phyloP scores from a whole-genome alignment of 2,797 vertebrate genomes.

The Eleutherodactylus coqui region DNA sequence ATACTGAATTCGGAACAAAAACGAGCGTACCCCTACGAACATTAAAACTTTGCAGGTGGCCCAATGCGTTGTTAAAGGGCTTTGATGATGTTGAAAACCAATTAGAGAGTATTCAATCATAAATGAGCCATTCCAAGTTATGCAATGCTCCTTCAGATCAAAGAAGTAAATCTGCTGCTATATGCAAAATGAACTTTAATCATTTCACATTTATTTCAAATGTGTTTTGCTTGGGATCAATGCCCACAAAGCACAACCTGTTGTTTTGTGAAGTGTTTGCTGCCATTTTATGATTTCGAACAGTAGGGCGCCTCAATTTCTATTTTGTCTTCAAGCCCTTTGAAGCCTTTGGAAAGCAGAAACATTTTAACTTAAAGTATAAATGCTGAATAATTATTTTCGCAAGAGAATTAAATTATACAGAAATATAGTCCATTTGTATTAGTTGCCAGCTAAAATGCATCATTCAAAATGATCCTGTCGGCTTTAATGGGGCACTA shows the following conservation, averaged over 20 bases:
- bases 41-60: not conserved
- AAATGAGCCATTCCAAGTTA: constrained; percentile 20
- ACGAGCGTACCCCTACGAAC: not conserved
- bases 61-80: constrained; percentile 8
- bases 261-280: constrained; percentile 33
- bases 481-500: not conserved
- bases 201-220: constrained; percentile 33
- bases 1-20: not conserved
- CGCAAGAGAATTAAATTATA: not conserved
- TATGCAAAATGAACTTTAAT: constrained; percentile 15
- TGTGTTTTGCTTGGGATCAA: constrained; percentile 35
- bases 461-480: not conserved
- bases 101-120: constrained; percentile 26
- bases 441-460: not conserved
- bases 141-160: constrained; percentile 10
- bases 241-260: constrained; percentile 26
- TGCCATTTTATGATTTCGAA: constrained; percentile 33
- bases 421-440: not conserved
- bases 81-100: constrained; percentile 42
- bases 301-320: constrained; percentile 19
- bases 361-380: not conserved
- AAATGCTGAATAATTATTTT: not conserved
- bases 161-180: not conserved
- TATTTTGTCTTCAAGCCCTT: constrained; percentile 29
- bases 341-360: constrained; percentile 3